These are phyloP conservation scores for Pangasianodon gigas DNA, from an alignment of 2,113 vertebrate species.

Conservation along the genomic window DNA sequence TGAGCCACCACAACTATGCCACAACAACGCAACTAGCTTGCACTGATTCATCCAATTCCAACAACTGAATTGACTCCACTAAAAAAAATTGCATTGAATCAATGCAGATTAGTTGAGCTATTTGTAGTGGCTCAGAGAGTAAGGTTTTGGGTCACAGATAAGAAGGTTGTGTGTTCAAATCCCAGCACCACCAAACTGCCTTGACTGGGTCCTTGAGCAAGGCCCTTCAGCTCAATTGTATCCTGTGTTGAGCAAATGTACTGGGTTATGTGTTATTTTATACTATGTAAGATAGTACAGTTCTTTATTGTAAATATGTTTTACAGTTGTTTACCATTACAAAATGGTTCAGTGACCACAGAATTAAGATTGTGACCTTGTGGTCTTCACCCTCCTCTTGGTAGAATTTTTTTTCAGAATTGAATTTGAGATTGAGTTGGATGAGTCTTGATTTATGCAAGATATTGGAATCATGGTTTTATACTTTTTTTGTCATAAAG, in stretches of 20 bases:
- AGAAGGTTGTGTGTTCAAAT: neutral
- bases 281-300: neutral
- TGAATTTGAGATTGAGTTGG: neutral
- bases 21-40: neutral
- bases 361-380: neutral
- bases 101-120: neutral
- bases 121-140: neutral
- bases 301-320: neutral
- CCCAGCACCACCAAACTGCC: neutral
- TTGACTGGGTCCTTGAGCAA: neutral
- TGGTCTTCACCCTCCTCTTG: neutral
- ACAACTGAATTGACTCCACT: neutral
- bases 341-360: neutral
- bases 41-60: neutral
- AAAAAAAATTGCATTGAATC: neutral
- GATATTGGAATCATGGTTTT: neutral
- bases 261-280: neutral
- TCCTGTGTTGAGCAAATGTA: neutral
- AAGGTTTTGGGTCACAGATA: neutral
- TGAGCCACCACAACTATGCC: neutral
- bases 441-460: neutral
- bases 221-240: neutral
- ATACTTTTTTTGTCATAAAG: neutral
- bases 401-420: neutral
- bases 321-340: no score